Evolutionary conservation across 2,888 invertebrate species (phyloP).

Genomic region (Nymphalis urticae): DNA sequence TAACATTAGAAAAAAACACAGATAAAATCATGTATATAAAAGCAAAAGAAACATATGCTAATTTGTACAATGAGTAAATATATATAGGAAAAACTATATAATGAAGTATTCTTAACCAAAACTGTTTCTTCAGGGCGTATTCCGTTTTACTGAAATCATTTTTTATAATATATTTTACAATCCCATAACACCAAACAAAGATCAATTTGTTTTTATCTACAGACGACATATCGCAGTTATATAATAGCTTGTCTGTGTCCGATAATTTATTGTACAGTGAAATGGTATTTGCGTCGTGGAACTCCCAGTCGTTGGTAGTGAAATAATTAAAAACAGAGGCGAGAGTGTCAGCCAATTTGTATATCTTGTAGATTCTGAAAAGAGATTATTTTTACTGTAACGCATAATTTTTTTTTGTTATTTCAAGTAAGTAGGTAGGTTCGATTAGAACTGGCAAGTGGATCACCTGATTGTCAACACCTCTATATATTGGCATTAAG

Average conservation of each 20-base stretch:
- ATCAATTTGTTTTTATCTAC: background rate
- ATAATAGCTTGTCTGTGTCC: background rate
- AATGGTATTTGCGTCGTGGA: background rate
- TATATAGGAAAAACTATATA: background rate
- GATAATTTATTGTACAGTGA: conserved; percentile 1
- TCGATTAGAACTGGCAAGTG: too few species aligned
- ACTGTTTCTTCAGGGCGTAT: conserved; percentile 1
- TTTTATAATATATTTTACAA: background rate
- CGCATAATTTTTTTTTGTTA: too few species aligned
- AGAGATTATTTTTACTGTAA: too few species aligned
- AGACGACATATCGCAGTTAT: conserved; percentile 2
- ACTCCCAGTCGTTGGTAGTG: background rate
- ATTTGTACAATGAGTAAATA: background rate
- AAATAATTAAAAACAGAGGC: background rate
- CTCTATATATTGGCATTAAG: too few species aligned
- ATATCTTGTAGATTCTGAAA: conserved; percentile 2
- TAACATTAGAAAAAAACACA: too few species aligned
- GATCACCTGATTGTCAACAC: too few species aligned
- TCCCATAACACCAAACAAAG: background rate
- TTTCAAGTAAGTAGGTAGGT: too few species aligned
- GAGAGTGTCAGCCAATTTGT: background rate
- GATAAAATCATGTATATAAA: background rate
- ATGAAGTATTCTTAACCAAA: conserved; percentile 1
- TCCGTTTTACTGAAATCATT: background rate
- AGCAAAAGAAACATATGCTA: background rate